phyloP scores from a whole-genome alignment of 2,888 invertebrate species.

The Melipona beecheii region DNA sequence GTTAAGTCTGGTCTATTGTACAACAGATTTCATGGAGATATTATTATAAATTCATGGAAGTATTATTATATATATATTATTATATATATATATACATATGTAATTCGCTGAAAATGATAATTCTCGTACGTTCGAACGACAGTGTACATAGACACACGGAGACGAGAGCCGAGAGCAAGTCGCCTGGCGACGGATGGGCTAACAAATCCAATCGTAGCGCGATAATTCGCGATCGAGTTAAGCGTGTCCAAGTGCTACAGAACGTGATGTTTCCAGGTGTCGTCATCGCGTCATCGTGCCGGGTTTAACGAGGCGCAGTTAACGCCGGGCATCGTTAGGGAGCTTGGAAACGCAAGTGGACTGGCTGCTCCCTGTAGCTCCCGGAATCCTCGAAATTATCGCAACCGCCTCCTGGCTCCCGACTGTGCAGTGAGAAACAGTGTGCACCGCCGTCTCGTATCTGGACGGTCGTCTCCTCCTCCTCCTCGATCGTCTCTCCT shows the following conservation, averaged over 20 bases:
- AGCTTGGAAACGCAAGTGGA: constrained; percentile 44
- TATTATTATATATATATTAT: too few relatives aligned
- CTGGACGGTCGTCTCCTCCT: neutral
- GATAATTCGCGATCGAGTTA: constrained; percentile 61
- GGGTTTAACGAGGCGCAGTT: constrained; percentile 69
- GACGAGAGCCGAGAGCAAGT: neutral
- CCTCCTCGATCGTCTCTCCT: neutral
- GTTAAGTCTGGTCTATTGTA: too few relatives aligned
- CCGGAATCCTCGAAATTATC: constrained; percentile 40
- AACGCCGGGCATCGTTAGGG: constrained; percentile 64
- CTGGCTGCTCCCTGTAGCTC: constrained; percentile 16
- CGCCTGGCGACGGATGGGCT: constrained; percentile 31
- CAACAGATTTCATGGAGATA: too few relatives aligned
- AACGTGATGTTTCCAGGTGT: constrained; percentile 66
- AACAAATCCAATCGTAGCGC: constrained; percentile 59
- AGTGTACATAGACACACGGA: too few relatives aligned
- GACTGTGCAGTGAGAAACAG: constrained; percentile 42
- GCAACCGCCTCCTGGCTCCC: neutral
- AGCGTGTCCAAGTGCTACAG: constrained; percentile 52
- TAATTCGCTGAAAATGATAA: too few relatives aligned
- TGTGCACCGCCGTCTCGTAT: neutral
- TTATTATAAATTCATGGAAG: too few relatives aligned
- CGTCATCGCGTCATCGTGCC: constrained; percentile 53
- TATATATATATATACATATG: too few relatives aligned
- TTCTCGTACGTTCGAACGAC: too few relatives aligned